These are phyloP conservation scores for Microtus pennsylvanicus DNA, from an alignment of 2,113 vertebrate genomes.

Conservation along the genomic window DNA sequence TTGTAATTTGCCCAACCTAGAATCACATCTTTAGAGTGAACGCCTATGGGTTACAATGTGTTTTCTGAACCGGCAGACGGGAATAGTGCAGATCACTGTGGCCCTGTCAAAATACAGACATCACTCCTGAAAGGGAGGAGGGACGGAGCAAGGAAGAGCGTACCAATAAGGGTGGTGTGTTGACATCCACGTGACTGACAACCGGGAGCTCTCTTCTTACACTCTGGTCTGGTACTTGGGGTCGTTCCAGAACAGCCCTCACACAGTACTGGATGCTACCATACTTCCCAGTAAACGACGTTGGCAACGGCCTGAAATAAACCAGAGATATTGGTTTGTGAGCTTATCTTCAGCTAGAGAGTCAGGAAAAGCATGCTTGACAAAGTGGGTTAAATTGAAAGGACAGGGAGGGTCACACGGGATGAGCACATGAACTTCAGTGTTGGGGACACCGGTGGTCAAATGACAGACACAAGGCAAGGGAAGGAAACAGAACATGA, in stretches of 20 bases:
- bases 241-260: slow-evolving; percentile 87
- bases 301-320: slow-evolving; percentile 88
- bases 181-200: slow-evolving; percentile 89
- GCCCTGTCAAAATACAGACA: not conserved
- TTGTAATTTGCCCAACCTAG: slow-evolving; percentile 81
- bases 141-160: slow-evolving; percentile 62
- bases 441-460: not conserved
- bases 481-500: not conserved
- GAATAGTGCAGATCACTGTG: slow-evolving; percentile 56
- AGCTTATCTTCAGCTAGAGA: not conserved
- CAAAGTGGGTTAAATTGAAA: not conserved
- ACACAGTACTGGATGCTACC: slow-evolving; percentile 90
- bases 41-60: slow-evolving; percentile 73
- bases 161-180: slow-evolving; percentile 89
- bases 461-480: not conserved
- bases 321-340: not conserved
- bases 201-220: slow-evolving; percentile 89
- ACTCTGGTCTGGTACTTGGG: slow-evolving; percentile 82
- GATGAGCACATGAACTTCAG: not conserved
- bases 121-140: not conserved
- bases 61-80: slow-evolving; percentile 80
- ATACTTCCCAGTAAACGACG: slow-evolving; percentile 90
- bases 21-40: slow-evolving; percentile 83
- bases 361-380: not conserved
- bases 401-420: fast-evolving